phyloP scores from a whole-genome alignment of 2,113 vertebrate genomes.

The Ptychochromis oligacanthus region DNA sequence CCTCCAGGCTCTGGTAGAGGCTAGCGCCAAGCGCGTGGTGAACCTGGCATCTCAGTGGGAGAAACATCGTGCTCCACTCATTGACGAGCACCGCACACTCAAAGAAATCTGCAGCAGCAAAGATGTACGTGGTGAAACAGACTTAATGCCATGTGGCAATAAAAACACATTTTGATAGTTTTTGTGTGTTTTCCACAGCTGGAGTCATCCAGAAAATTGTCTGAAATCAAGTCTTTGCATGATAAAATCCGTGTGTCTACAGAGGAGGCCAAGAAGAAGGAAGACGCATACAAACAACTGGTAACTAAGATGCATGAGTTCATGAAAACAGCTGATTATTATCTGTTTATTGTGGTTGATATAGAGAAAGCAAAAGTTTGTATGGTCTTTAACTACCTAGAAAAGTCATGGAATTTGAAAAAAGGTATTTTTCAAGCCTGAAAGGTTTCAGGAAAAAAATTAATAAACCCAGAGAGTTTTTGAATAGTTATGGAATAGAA shows the following conservation, averaged over 20 bases:
- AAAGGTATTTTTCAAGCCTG: background rate
- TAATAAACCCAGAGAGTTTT: too few relatives aligned
- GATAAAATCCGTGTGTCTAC: slow-evolving; percentile 86
- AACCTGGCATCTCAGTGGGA: slow-evolving; percentile 90
- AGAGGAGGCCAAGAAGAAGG: slow-evolving; percentile 88
- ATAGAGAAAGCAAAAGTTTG: too few relatives aligned
- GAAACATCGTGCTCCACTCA: slow-evolving; percentile 87
- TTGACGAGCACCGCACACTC: slow-evolving; percentile 85
- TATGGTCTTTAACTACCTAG: too few relatives aligned
- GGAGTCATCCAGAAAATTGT: slow-evolving; percentile 86
- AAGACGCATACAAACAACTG: slow-evolving; percentile 85
- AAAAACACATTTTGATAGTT: background rate
- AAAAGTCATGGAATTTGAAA: too few relatives aligned
- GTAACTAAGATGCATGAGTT: background rate
- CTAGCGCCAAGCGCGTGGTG: slow-evolving; percentile 85
- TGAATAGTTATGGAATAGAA: background rate
- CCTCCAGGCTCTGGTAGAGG: slow-evolving; percentile 84
- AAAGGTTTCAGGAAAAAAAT: background rate
- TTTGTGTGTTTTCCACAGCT: slow-evolving; percentile 67
- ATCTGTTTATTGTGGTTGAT: background rate
- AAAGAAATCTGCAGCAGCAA: slow-evolving; percentile 85
- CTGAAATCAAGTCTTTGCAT: slow-evolving; percentile 87
- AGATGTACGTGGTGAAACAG: slow-evolving; percentile 75
- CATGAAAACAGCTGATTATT: background rate
- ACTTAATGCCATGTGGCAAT: background rate